Base-by-base conservation (phyloP, 2,888 invertebrate species). In the Craniophora ligustri region DNA sequence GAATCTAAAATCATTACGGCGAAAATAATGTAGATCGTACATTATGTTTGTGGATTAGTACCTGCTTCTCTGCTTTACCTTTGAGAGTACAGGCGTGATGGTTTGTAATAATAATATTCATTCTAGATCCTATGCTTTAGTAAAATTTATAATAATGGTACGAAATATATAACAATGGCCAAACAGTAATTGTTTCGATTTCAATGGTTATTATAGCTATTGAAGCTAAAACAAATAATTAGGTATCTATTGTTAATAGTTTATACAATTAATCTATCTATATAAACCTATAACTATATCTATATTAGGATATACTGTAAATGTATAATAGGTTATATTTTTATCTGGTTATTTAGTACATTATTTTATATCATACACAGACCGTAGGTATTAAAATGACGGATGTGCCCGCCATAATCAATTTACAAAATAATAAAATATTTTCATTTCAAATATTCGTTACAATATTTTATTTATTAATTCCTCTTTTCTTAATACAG, bases 341-440 rank as follows among this genome's bases (percentile, higher is more conserved):
- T 36, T 26, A 32, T 10, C 31, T 41, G 36, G 32, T 45, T 49
- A n/a, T n/a, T n/a, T n/a, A 14, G 21, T 46, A 38, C 26, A 26
- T 26, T 26, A 4, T 26, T 26, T 44, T 39, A 40, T 32, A 21
- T 28, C 28, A 30, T 38, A n/a, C 19, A 18, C 11, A 3, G 3
- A 34, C 19, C 21, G 34, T 10, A 26, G 19, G 36, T 14, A 44
- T 36, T 39, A 49, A 46, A 26, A 10, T 26, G 54, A 50, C 46
- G 55, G 55, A 50, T 47, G 54, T 60, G 50, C 50, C 10, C 4
- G 50, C 46, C 46, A 42, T 60, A 14, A 50, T 35, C 31, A 26
- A 42, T 54, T 50, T 50, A 45, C 36, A 31, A 13, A 6, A 44
- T 42, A 32, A 32, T 44, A 21, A 18, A 32, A 44, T n/a, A 32